Evolutionary conservation across 2,113 vertebrate species (phyloP).

Genomic region (Elephas maximus): DNA sequence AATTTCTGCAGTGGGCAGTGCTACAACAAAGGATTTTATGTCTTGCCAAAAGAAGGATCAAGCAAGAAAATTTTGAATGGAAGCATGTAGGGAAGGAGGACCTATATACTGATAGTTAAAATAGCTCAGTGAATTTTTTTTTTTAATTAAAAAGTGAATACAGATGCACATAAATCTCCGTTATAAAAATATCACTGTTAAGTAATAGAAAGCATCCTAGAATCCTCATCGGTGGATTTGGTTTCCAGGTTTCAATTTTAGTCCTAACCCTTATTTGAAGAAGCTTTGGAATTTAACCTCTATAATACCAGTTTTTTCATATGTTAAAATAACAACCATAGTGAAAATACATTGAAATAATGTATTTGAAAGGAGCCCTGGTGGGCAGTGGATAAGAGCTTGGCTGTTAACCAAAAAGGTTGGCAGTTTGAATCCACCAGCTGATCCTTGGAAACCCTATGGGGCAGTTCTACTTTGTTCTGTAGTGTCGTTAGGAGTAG

Average conservation of each 20-base stretch:
- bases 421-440: too few relatives aligned
- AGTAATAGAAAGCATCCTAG: background rate
- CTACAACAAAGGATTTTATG: background rate
- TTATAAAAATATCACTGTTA: background rate
- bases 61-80: background rate
- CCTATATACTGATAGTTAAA: background rate
- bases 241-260: background rate
- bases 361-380: too few relatives aligned
- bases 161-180: background rate
- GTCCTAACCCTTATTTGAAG: background rate
- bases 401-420: too few relatives aligned
- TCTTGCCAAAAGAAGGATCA: background rate
- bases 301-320: background rate
- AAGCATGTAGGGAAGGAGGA: background rate
- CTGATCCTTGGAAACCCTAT: too few relatives aligned
- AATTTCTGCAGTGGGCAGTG: background rate
- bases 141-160: background rate
- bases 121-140: background rate
- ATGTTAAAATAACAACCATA: background rate
- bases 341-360: background rate
- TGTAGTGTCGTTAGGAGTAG: too few relatives aligned
- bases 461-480: too few relatives aligned
- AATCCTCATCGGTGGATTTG: background rate
- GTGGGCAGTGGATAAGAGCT: too few relatives aligned
- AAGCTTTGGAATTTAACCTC: background rate